Evolutionary conservation across 2,888 invertebrate species (phyloP), one percentile per base, ranked within the genome.

Genomic region (Caenorhabditis sinica): DNA sequence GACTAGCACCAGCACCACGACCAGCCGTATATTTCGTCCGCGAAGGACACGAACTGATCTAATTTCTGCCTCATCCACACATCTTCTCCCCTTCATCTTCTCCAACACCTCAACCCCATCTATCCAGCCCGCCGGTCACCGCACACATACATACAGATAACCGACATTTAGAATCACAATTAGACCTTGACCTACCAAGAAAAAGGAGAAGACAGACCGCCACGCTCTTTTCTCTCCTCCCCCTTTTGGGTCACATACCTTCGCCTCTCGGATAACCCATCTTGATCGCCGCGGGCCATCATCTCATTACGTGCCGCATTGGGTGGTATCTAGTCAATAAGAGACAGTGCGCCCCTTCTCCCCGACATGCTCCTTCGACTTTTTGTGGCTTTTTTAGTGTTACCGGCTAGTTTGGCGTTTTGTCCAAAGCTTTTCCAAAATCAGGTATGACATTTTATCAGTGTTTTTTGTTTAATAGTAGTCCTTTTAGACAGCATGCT

Each of bases 401-500:
- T 86, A 28, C 45, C 77, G n/a, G 72, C 75, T 36, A 71, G 69
- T n/a, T 53, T 82, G 6, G 90, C 90, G 28, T 90, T 89, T 71
- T 91, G 91, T 69, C 91, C 91, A 17, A 87, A 87, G 20, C 82
- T 92, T 60, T 88, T 92, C 75, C 79, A 89, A n/a, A 90, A 92
- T 63, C 88, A 88, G 86, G 89, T 89, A 83, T 51, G 36, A 0
- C 2, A 9, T 60, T n/a, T 61, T 28, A 20, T 60, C 33, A 60
- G 20, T 71, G 8, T 43, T 49, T 33, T 58, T 1, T 23, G 11
- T 53, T 8, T 65, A 30, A 25, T 66, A 28, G 28, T 51, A 9
- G 0, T 8, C 25, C 11, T 76, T 82, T 66, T 75, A 92, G 86
- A 90, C 88, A 17, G 90, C 87, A 43, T 92, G 92, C 82, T 87